Percentiles rank a stretch among this genome's conserved stretches.
Evolutionary conservation across 1,140 invertebrate genomes (phyloP).

Genomic region (Cherax destructor): DNA sequence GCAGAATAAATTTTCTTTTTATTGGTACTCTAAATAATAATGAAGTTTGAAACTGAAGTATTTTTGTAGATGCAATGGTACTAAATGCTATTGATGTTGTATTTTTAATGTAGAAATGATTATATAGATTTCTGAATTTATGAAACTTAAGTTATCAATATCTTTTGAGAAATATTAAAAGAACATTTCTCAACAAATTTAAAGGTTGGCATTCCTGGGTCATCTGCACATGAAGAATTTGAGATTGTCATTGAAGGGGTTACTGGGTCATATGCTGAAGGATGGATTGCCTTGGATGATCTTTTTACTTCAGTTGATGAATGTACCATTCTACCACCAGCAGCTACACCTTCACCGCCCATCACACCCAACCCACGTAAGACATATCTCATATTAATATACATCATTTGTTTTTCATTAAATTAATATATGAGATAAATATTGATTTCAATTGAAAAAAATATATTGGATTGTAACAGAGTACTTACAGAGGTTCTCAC

Average conservation of each 20-base stretch:
- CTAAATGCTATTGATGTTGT: too few species aligned
- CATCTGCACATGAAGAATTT: slow-evolving; percentile 21
- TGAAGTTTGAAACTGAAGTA: too few species aligned
- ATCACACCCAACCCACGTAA: slow-evolving; percentile 17
- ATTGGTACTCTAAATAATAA: too few species aligned
- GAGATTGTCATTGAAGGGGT: slow-evolving; percentile 48
- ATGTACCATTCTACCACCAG: slow-evolving; percentile 25
- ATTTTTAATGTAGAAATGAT: too few species aligned
- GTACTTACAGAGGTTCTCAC: background rate
- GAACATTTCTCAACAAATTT: background rate
- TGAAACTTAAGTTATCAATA: too few species aligned
- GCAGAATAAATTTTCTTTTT: too few species aligned
- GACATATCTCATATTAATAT: background rate
- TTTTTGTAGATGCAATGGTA: too few species aligned
- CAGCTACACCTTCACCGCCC: background rate
- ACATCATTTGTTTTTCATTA: background rate
- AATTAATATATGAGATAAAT: background rate
- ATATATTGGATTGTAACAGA: background rate
- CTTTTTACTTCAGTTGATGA: slow-evolving; percentile 16
- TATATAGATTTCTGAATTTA: too few species aligned
- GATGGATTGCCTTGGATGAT: slow-evolving; percentile 60
- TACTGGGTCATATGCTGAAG: slow-evolving; percentile 30
- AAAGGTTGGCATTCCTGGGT: slow-evolving; percentile 38
- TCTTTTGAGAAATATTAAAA: background rate
- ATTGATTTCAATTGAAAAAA: background rate